phyloP scores from a whole-genome alignment of 2,797 vertebrate species.

The Nyctalus aviator region DNA sequence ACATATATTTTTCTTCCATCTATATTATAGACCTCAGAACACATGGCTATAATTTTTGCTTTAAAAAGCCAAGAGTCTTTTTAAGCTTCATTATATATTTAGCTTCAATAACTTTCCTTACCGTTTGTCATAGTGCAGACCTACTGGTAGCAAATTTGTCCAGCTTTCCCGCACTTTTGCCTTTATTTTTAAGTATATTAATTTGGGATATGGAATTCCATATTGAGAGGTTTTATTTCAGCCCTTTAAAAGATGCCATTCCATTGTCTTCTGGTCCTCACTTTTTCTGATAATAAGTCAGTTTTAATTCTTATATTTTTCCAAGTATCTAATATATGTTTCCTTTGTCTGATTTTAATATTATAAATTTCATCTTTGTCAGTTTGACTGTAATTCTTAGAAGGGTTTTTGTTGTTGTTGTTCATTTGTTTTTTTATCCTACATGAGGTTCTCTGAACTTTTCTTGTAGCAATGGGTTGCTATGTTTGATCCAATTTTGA shows the following conservation, averaged over 20 bases:
- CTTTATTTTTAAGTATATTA: conserved; percentile 14
- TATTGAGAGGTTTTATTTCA: conserved; percentile 11
- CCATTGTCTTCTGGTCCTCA: background rate
- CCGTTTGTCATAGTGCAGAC: background rate
- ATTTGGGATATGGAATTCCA: background rate
- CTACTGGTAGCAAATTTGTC: background rate
- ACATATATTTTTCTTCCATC: background rate
- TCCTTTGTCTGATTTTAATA: background rate
- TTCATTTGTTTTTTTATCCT: background rate
- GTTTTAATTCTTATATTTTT: background rate
- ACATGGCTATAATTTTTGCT: background rate
- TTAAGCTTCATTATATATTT: background rate
- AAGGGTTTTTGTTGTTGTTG: background rate
- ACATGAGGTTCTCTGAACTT: background rate
- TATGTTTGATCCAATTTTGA: background rate
- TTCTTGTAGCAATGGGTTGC: background rate
- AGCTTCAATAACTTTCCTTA: background rate
- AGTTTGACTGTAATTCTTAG: background rate
- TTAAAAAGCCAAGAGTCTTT: background rate
- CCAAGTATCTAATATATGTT: background rate
- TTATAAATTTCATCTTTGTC: conserved; percentile 46
- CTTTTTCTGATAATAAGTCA: conserved; percentile 6
- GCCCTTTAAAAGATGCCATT: background rate
- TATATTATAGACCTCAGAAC: background rate
- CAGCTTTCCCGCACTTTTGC: background rate